These are phyloP conservation scores for Toxostoma redivivum DNA, from an alignment of 2,113 vertebrate species.

Conservation along the genomic window DNA sequence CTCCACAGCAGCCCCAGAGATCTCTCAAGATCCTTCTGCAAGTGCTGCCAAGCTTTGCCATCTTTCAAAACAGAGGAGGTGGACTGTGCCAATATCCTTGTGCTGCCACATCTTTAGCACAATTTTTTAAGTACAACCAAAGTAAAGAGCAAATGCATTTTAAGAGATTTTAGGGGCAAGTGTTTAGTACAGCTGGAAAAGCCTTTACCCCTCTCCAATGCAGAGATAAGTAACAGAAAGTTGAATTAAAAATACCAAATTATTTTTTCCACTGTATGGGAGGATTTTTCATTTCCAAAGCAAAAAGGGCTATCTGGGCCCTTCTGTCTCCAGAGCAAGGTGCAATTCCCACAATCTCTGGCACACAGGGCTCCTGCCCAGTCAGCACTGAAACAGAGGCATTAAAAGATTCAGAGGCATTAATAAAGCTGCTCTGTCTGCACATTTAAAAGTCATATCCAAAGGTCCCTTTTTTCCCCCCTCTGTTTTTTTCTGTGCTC, in stretches of 20 bases:
- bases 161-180: neutral
- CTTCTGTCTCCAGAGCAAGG: neutral
- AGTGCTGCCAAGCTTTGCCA: neutral
- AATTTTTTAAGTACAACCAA: neutral
- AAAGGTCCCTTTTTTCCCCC: neutral
- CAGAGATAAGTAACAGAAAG: neutral
- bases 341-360: neutral
- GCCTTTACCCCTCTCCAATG: rapidly evolving
- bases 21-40: neutral
- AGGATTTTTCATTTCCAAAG: neutral
- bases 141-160: neutral
- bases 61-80: neutral
- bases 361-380: neutral
- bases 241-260: neutral
- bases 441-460: neutral
- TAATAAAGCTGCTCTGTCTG: neutral
- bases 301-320: neutral
- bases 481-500: neutral
- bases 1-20: neutral
- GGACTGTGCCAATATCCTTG: neutral
- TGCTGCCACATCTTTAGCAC: neutral
- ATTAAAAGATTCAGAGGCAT: neutral
- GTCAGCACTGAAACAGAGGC: neutral
- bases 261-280: neutral
- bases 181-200: neutral